Conservation (phyloP, 2,797 vertebrate species). For the Chloroceryle amazona region DNA sequence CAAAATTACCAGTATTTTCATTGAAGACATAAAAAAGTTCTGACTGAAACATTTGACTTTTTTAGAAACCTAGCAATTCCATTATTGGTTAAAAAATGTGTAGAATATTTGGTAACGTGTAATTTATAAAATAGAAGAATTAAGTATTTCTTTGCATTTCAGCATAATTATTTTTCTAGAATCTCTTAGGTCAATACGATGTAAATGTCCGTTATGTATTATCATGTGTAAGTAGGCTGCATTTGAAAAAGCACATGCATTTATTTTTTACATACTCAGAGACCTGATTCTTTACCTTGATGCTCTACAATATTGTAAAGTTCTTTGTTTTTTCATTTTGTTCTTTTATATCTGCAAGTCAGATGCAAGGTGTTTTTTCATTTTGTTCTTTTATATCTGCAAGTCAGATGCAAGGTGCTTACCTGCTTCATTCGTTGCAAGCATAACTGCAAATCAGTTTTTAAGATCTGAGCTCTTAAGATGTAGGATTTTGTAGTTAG, state of each 20-base stretch:
- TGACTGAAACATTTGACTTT: background rate
- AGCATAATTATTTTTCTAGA: background rate
- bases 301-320: background rate
- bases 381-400: too few species aligned
- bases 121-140: background rate
- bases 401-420: background rate
- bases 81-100: background rate
- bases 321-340: background rate
- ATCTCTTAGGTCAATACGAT: background rate
- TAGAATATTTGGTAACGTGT: background rate
- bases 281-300: background rate
- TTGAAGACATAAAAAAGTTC: background rate
- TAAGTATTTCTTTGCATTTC: background rate
- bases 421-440: background rate
- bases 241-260: fast-evolving
- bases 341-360: too few species aligned
- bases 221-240: background rate
- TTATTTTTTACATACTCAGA: background rate
- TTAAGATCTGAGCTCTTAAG: background rate
- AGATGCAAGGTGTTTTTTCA: background rate
- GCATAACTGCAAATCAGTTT: background rate
- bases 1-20: background rate
- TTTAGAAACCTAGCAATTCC: background rate
- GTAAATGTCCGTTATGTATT: background rate
- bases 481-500: background rate